Percentiles rank a stretch among this genome's conserved stretches.
Conservation (phyloP, 2,888 invertebrate species). For the Linnaemya tessellans region DNA sequence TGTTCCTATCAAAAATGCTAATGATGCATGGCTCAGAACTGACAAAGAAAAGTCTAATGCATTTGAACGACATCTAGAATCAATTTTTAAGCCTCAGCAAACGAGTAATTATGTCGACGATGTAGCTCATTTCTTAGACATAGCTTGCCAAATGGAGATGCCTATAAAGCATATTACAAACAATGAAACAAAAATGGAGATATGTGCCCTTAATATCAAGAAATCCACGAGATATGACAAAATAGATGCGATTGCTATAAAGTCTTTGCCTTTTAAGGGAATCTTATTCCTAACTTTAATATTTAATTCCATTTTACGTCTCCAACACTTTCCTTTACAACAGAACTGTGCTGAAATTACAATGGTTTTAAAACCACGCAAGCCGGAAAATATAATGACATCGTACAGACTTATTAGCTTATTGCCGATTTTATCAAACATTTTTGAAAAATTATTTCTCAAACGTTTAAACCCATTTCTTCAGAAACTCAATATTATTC, state of each 20-base stretch:
- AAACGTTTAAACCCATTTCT: not conserved
- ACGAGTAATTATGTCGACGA: conserved; percentile 14
- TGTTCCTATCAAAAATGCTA: conserved; percentile 19
- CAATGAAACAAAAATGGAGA: conserved; percentile 31
- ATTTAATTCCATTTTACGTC: conserved; percentile 11
- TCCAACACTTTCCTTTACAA: not conserved
- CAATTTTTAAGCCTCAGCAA: conserved; percentile 18
- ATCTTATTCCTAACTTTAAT: conserved; percentile 22
- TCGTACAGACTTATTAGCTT: conserved; percentile 40
- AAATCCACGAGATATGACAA: conserved; percentile 21
- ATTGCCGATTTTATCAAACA: conserved; percentile 37
- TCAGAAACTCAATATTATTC: conserved; percentile 30
- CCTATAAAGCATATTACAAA: conserved; percentile 18
- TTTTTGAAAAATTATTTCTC: conserved; percentile 46
- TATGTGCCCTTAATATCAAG: conserved; percentile 3
- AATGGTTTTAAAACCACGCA: conserved; percentile 19
- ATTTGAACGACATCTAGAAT: conserved; percentile 5
- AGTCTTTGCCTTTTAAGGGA: conserved; percentile 25
- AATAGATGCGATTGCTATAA: conserved; percentile 19
- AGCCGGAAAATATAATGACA: conserved; percentile 16
- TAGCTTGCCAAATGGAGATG: conserved; percentile 5
- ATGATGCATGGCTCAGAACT: not conserved
- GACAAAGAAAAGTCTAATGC: conserved; percentile 1
- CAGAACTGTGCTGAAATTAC: conserved; percentile 1
- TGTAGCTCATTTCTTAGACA: too few relatives aligned